Base-by-base conservation (phyloP, 2,113 vertebrate species). In the Nothobranchius kuhntae region DNA sequence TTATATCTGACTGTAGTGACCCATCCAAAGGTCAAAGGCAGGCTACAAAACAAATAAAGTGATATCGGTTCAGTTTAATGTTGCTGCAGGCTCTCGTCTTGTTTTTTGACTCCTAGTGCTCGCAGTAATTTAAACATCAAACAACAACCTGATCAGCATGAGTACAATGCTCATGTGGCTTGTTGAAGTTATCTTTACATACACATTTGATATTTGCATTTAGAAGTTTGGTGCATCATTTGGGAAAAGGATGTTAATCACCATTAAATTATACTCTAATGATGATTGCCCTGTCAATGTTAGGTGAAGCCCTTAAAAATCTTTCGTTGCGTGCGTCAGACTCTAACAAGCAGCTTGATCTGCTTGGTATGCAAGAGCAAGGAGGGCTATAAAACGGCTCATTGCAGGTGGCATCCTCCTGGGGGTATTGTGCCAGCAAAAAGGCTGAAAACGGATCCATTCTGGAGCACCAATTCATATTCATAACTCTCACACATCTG, bases 381-480 rank as follows among this genome's bases (percentile, higher is more conserved):
- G 44, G 50, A 60, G 56, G 56, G 66, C 79, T 53, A 75, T 87
- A 82, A 89, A 87, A 86, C 9, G 67, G 57, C 83, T 83, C 71
- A 77, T 83, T 85, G 70, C 81, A 81, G 78, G 85, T 86, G 80
- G 85, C 72, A 77, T 67, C 80, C 55, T 77, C 73, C 78, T 78
- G 62, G 77, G 74, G 86, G 77, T 77, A 55, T 69, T 68, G 76
- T 76, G 76, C 74, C 80, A 82, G 71, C 77, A 83, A 47, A 72
- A 84, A 83, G 53, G 61, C 78, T 48, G 70, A 74, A 69, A 79
- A 69, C 68, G 72, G 80, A 75, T 87, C 81, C 72, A 64, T 84
- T 80, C 53, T 65, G 21, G 68, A 75, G 72, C 70, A 56, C 55
- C 68, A 14, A 85, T 87, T 89, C 77, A 78, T 87, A 81, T 68